phyloP scores from a whole-genome alignment of 2,888 invertebrate genomes.

The Ischnura elegans region DNA sequence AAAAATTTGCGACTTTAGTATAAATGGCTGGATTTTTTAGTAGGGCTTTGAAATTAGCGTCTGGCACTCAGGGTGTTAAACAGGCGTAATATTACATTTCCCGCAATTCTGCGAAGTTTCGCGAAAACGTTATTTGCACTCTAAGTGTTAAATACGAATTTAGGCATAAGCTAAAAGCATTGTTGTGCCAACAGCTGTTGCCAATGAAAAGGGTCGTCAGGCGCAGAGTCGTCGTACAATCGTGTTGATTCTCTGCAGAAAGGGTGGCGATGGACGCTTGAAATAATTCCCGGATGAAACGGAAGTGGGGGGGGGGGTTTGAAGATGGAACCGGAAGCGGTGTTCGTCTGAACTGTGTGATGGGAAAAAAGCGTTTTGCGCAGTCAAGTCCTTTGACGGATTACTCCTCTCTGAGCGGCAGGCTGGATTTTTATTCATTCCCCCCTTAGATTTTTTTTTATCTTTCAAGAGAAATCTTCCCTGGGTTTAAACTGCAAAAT shows the following conservation, averaged over 20 bases:
- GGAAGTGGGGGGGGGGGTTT: not conserved
- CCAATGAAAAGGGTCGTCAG: not conserved
- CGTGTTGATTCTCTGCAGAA: not conserved
- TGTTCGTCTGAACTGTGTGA: not conserved
- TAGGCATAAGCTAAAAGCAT: not conserved
- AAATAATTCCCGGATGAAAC: not conserved
- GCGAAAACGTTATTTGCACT: too few relatives aligned
- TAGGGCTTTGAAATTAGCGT: too few relatives aligned
- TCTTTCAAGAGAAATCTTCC: not conserved
- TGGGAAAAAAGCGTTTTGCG: not conserved
- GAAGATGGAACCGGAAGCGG: not conserved
- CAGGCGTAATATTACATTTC: too few relatives aligned
- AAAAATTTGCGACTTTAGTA: too few relatives aligned
- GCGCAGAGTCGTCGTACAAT: not conserved
- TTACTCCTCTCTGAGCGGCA: not conserved
- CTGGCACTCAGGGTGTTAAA: too few relatives aligned
- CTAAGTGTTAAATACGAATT: too few relatives aligned
- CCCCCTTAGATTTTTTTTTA: too few relatives aligned
- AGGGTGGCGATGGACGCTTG: not conserved
- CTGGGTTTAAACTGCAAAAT: not conserved
- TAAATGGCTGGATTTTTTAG: too few relatives aligned
- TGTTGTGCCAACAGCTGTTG: not conserved
- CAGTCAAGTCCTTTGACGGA: conserved; percentile 27
- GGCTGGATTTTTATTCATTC: not conserved
- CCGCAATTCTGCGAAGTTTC: too few relatives aligned